Conservation (phyloP, 2,888 invertebrate genomes). For the Linhomoeus sp. region DNA sequence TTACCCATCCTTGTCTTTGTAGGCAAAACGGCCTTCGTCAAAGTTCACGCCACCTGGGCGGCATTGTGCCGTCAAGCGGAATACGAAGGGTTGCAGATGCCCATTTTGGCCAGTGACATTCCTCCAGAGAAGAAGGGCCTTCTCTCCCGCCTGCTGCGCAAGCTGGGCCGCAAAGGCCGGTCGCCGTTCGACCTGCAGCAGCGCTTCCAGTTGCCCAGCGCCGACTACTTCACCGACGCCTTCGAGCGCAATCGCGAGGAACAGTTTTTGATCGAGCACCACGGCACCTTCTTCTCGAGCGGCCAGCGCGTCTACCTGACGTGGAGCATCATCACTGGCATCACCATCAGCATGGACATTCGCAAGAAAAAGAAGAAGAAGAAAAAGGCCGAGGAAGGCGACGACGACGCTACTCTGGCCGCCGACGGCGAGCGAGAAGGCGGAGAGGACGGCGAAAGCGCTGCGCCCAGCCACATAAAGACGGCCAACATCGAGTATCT, state of each 20-base stretch:
- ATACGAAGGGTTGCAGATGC: constrained; percentile 3
- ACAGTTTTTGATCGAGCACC: background rate
- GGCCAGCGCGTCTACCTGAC: constrained; percentile 3
- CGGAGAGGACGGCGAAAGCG: no score
- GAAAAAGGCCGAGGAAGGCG: no score
- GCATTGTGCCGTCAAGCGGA: constrained; percentile 4
- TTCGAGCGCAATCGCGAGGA: constrained; percentile 1
- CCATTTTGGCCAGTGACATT: constrained; percentile 1
- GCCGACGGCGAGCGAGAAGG: background rate
- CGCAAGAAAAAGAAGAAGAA: background rate
- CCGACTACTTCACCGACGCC: constrained; percentile 3
- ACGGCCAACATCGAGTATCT: constrained; percentile 1
- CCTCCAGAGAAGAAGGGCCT: background rate
- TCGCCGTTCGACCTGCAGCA: no score
- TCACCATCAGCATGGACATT: background rate
- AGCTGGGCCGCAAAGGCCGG: background rate
- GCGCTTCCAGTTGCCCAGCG: no score
- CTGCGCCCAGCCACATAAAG: background rate
- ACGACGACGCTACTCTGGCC: no score
- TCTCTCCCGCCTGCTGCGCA: background rate
- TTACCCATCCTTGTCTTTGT: no score
- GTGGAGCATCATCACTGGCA: background rate
- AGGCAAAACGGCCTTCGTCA: constrained; percentile 2
- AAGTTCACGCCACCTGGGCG: constrained; percentile 2
- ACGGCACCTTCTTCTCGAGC: background rate